phyloP scores from a whole-genome alignment of 2,113 vertebrate species.

The Poeciliopsis retropinna region DNA sequence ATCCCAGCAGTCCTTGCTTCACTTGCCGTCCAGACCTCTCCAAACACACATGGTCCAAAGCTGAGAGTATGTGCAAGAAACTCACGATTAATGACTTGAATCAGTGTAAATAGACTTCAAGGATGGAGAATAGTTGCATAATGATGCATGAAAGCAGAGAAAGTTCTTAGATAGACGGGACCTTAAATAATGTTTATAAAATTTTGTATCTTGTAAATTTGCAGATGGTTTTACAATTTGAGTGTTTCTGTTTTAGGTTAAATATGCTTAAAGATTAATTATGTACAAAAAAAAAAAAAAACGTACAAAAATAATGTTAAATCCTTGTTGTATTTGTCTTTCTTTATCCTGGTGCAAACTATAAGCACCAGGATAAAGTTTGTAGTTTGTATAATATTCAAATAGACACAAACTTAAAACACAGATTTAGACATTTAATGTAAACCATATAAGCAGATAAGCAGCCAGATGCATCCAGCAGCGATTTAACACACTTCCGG shows the following conservation, averaged over 20 bases:
- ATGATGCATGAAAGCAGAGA: background rate
- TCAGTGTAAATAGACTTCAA: background rate
- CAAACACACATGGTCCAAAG: conserved; percentile 85
- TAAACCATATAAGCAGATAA: too few species aligned
- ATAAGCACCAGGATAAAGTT: too few species aligned
- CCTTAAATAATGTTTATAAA: background rate
- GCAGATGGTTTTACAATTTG: background rate
- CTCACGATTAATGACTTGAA: background rate
- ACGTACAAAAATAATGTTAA: too few species aligned
- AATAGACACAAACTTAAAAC: too few species aligned
- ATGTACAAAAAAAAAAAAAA: background rate
- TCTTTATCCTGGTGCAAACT: too few species aligned
- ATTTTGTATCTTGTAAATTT: background rate
- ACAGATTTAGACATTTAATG: too few species aligned
- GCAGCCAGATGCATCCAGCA: too few species aligned
- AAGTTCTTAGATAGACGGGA: background rate
- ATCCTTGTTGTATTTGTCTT: too few species aligned
- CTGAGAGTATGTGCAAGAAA: conserved; percentile 80
- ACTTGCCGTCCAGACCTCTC: conserved; percentile 85
- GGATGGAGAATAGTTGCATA: background rate
- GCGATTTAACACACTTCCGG: too few species aligned
- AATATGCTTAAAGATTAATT: background rate
- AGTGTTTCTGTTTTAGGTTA: too few species aligned
- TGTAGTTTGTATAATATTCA: too few species aligned
- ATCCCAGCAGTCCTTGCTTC: conserved; percentile 84